Percentiles rank a stretch among this genome's conserved stretches.
These are phyloP conservation scores for Sparidentex hasta DNA, from an alignment of 2,797 vertebrate genomes.

Conservation along the genomic window DNA sequence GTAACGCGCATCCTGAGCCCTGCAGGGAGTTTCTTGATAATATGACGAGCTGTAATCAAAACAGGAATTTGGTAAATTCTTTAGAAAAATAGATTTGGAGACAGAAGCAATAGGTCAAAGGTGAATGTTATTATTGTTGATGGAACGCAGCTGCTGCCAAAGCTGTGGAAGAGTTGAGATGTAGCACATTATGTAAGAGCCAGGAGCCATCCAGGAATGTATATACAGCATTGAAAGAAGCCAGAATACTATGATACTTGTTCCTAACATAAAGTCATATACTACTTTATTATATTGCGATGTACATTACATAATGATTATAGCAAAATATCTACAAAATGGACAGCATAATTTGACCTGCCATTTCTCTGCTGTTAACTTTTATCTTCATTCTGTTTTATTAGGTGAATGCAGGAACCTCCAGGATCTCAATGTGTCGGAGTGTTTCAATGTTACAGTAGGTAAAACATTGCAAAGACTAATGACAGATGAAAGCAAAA, in stretches of 20 bases:
- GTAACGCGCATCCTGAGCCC: constrained; percentile 67
- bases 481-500: not conserved
- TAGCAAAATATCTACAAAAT: not conserved
- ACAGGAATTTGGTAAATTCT: constrained; percentile 52
- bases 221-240: constrained; percentile 31
- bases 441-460: constrained; percentile 88
- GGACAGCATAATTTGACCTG: not conserved
- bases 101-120: constrained; percentile 55
- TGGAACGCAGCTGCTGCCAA: constrained; percentile 61
- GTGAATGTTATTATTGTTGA: constrained; percentile 48
- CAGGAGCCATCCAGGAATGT: constrained; percentile 29
- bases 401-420: constrained; percentile 90
- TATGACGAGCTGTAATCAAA: constrained; percentile 72
- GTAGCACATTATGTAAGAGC: constrained; percentile 47
- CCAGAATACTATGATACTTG: constrained; percentile 4
- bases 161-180: constrained; percentile 24
- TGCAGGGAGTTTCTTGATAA: constrained; percentile 39
- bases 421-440: constrained; percentile 89
- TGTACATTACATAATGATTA: not conserved
- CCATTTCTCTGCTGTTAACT: not conserved
- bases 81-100: constrained; percentile 38
- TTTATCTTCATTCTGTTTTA: constrained; percentile 31
- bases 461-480: constrained; percentile 65
- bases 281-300: not conserved
- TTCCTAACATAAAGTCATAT: not conserved